Conservation (phyloP, 2,113 vertebrate species). For the Mungos mungo region DNA sequence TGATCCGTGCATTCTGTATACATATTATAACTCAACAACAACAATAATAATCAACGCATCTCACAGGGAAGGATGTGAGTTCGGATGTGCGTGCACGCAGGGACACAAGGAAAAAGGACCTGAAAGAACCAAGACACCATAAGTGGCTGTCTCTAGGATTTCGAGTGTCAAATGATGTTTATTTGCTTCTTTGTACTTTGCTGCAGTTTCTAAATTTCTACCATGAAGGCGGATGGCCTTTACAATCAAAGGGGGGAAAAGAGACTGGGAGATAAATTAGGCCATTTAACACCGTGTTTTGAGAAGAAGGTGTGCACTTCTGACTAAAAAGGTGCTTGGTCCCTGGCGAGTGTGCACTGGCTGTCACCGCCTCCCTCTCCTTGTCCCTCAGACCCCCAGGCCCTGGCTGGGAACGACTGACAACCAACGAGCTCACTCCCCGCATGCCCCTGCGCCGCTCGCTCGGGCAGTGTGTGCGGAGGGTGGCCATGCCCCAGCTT, state of each 20-base stretch:
- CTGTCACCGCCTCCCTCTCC: not conserved
- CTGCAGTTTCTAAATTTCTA: not conserved
- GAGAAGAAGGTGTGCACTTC: not conserved
- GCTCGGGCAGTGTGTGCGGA: not conserved
- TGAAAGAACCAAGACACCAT: not conserved
- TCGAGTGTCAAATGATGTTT: not conserved
- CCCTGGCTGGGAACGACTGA: not conserved
- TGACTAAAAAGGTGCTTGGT: not conserved
- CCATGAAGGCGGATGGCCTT: not conserved
- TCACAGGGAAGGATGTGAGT: not conserved
- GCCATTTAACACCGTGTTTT: not conserved
- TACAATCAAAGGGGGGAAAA: not conserved
- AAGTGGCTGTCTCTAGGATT: not conserved
- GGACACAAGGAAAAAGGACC: no score
- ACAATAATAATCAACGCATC: not conserved
- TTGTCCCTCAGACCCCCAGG: not conserved
- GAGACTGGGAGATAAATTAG: not conserved
- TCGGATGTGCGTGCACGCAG: accelerated
- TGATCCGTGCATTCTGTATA: not conserved
- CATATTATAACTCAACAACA: not conserved
- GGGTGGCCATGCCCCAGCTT: not conserved
- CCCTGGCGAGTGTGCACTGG: not conserved
- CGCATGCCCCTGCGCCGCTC: not conserved
- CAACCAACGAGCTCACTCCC: not conserved
- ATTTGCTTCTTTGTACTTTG: not conserved